phyloP scores from a whole-genome alignment of 1,140 invertebrate genomes.

The Caligus rogercresseyi region DNA sequence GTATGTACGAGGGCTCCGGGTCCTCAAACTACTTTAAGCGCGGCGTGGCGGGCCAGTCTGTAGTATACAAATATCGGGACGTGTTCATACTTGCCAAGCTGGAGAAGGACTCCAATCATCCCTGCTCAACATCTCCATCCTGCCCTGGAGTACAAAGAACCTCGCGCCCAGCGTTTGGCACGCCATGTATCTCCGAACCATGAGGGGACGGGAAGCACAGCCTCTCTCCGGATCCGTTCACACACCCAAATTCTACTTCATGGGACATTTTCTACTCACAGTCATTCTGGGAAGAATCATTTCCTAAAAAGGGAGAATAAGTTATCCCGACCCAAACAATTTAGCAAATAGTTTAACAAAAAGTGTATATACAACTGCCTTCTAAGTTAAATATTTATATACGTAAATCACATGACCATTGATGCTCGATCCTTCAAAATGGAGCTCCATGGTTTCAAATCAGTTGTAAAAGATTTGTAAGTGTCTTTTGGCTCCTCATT shows the following conservation, averaged over 20 bases:
- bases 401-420: too few relatives aligned
- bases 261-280: background rate
- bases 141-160: slow-evolving; percentile 19
- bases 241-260: background rate
- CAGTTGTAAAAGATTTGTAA: too few relatives aligned
- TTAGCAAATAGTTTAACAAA: too few relatives aligned
- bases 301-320: background rate
- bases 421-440: too few relatives aligned
- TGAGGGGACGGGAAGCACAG: slow-evolving; percentile 17
- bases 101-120: slow-evolving; percentile 4
- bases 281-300: background rate
- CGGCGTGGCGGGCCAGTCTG: background rate
- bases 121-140: slow-evolving; percentile 11
- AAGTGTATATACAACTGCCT: too few relatives aligned
- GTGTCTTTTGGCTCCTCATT: too few relatives aligned
- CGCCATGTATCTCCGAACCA: slow-evolving; percentile 9
- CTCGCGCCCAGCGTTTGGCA: slow-evolving; percentile 19
- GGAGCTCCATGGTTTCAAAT: too few relatives aligned
- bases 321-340: too few relatives aligned
- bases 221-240: slow-evolving; percentile 2
- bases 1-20: slow-evolving; percentile 7
- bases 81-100: slow-evolving; percentile 12
- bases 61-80: slow-evolving; percentile 14
- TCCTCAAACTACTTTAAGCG: slow-evolving; percentile 7
- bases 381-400: too few relatives aligned